Evolutionary conservation across 1,140 invertebrate genomes (phyloP), one percentile per base, ranked within the genome.

Genomic region (Zaprionus tsacasi): DNA sequence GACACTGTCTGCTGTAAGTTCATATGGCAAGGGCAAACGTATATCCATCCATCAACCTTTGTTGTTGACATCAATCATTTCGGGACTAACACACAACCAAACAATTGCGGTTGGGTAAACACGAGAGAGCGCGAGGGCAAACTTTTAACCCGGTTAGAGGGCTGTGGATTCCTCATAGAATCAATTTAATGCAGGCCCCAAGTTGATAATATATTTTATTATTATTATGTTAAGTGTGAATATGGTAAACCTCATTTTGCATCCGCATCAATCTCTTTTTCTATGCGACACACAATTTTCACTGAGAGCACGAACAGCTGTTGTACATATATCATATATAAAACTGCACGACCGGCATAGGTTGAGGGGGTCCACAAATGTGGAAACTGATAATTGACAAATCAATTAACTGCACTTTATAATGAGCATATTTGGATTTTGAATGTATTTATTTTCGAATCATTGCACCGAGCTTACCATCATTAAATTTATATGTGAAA

Each of bases 31-130:
- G 68, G 56, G 58, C 65, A 69, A 74, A 70, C 66, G 61, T 57
- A 63, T 80, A 88, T 88, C 83, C 72, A 89, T 88, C 83, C 72
- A 89, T 88, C 83, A 87, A 76, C 63, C 59, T 30, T 13, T 54
- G 43, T 15, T 50, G 48, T 15, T 50, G 48, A 57, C 80, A 87
- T 87, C 83, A 88, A 87, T 87, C 83, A 87, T 71, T 59, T 65
- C 40, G 15, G 6, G 25, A 38, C 38, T n/a, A 12, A 38, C n/a
- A 60, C 36, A 60, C 35, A 69, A 63, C 12, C 57, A 17, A 69
- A 57, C 70, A 73, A 73, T 74, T 74, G 71, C 71, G 71, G 71
- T 70, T 70, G 58, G 61, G 35, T 57, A 33, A 69, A 74, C 55
- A 57, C 30, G 52, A 66, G 52, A 66, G 21, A 21, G 21, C 21